phyloP scores from a whole-genome alignment of 2,113 vertebrate genomes.

The Campylomormyrus tamandua region DNA sequence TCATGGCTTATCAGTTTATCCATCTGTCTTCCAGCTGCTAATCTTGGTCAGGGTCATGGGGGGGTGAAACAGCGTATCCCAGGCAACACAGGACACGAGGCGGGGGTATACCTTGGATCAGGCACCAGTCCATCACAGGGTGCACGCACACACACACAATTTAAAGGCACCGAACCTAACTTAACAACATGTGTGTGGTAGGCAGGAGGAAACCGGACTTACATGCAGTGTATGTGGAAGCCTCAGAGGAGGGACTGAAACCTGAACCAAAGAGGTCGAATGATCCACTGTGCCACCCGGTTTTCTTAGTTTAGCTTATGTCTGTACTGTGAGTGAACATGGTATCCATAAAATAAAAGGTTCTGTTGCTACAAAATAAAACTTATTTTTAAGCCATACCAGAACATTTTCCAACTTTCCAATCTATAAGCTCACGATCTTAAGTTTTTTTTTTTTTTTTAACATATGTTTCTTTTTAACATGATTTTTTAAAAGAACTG shows the following conservation, averaged over 20 bases:
- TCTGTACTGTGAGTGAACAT: not conserved
- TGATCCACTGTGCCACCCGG: not conserved
- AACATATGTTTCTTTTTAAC: not conserved
- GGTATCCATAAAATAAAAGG: not conserved
- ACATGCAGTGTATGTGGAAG: not conserved
- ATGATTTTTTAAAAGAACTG: not conserved
- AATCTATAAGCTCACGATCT: too few species aligned
- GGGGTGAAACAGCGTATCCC: not conserved
- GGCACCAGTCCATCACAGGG: not conserved
- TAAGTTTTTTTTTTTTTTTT: too few species aligned
- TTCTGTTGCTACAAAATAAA: not conserved
- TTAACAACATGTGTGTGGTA: not conserved
- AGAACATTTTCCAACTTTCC: too few species aligned
- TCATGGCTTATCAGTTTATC: not conserved
- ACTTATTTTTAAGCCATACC: not conserved
- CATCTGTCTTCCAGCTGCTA: not conserved
- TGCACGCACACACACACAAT: not conserved
- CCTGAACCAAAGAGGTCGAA: not conserved
- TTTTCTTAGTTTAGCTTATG: not conserved
- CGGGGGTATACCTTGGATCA: not conserved
- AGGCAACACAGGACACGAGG: not conserved
- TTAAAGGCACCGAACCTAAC: not conserved
- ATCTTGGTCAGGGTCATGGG: not conserved
- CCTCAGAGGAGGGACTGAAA: not conserved
- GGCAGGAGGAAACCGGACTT: not conserved